Conservation (phyloP, 2,888 invertebrate species). For the Barypeithes pellucidus region DNA sequence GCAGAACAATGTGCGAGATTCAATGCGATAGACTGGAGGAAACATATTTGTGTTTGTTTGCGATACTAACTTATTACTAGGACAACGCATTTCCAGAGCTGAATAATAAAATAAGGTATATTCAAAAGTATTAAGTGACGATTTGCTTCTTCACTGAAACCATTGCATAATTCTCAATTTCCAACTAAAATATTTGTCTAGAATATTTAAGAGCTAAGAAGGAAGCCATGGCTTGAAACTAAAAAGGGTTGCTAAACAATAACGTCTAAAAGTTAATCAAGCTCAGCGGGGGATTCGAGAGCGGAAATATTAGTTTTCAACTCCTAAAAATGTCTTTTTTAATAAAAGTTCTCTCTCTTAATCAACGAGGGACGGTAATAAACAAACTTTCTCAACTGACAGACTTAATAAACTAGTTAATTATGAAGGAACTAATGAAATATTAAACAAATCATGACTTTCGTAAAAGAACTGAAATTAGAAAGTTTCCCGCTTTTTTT, state of each 20-base stretch:
- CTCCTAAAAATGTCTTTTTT: slow-evolving; percentile 28
- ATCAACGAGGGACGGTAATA: slow-evolving; percentile 47
- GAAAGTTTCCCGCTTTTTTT: slow-evolving; percentile 32
- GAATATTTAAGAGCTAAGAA: neutral
- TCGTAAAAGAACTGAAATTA: slow-evolving; percentile 46
- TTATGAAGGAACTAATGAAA: slow-evolving; percentile 56
- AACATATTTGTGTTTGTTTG: no score
- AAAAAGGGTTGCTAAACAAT: slow-evolving; percentile 1
- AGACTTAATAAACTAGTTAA: slow-evolving; percentile 54
- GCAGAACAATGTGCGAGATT: no score
- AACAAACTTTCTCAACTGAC: slow-evolving; percentile 52
- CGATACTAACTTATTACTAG: no score
- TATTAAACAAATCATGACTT: slow-evolving; percentile 55
- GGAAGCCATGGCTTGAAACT: neutral
- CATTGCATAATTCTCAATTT: no score
- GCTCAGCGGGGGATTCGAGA: slow-evolving; percentile 20
- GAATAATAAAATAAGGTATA: no score
- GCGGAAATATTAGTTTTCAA: slow-evolving; percentile 37
- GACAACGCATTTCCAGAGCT: no score
- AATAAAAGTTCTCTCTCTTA: slow-evolving; percentile 41
- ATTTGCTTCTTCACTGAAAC: no score
- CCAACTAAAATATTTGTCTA: neutral
- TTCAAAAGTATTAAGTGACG: no score
- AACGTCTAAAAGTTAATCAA: slow-evolving; percentile 40
- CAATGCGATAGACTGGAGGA: no score